phyloP scores from a whole-genome alignment of 2,113 vertebrate species.

The Prinia subflava region DNA sequence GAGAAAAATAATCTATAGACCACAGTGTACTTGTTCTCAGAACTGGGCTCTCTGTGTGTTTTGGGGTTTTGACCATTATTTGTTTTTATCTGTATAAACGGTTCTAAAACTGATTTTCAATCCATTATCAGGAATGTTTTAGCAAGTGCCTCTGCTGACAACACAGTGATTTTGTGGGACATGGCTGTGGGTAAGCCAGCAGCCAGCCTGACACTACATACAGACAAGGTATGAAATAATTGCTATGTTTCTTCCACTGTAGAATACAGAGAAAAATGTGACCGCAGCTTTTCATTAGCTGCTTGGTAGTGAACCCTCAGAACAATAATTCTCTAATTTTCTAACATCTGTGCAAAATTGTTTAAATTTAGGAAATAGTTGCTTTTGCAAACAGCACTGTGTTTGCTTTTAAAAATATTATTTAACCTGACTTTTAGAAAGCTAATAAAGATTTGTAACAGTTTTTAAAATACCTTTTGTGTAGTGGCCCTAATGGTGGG shows the following conservation, averaged over 20 bases:
- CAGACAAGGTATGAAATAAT: constrained; percentile 84
- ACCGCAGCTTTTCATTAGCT: not conserved
- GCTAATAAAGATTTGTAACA: not conserved
- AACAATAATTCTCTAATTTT: not conserved
- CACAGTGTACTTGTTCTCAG: not conserved
- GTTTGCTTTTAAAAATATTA: not conserved
- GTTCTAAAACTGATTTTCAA: not conserved
- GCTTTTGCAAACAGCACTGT: not conserved
- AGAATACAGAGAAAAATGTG: not conserved
- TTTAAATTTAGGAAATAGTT: not conserved
- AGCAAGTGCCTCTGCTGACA: constrained; percentile 91
- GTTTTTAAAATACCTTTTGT: not conserved
- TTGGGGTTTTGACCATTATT: not conserved
- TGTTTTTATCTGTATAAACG: not conserved
- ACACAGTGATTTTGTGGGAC: constrained; percentile 89
- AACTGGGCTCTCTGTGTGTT: not conserved
- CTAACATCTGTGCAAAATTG: not conserved
- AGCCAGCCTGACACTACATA: constrained; percentile 80
- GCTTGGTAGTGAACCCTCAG: not conserved
- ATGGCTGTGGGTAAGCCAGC: constrained; percentile 85
- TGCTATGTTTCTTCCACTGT: not conserved
- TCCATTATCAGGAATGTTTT: constrained; percentile 82
- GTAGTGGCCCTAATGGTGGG: not conserved
- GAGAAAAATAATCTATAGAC: not conserved
- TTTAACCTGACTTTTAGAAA: not conserved